Evolutionary conservation across 1,140 invertebrate species (phyloP).

Genomic region (Tetramorium simillimum): DNA sequence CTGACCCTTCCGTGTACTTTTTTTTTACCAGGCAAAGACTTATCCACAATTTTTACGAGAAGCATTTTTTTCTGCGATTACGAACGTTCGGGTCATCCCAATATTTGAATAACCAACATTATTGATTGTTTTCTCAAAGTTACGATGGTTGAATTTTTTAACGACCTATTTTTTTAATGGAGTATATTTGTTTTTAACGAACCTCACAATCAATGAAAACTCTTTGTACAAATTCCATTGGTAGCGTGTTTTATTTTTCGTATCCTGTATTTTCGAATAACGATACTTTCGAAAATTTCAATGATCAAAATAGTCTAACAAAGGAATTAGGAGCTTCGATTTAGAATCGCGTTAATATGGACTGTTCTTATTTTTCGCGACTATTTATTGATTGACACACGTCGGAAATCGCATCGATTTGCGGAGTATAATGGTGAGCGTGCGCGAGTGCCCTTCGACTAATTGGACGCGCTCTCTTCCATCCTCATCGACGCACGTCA

Average conservation of each 20-base stretch:
- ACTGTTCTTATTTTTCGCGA: not conserved
- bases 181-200: constrained; percentile 14
- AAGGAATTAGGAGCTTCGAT: not conserved
- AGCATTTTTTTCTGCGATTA: constrained; percentile 4
- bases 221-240: not conserved
- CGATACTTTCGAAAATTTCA: not conserved
- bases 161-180: not conserved
- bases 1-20: not conserved
- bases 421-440: constrained; percentile 39
- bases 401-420: constrained; percentile 44
- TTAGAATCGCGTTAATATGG: not conserved
- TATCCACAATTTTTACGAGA: not conserved
- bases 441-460: constrained; percentile 49
- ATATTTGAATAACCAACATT: not conserved
- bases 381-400: constrained; percentile 30
- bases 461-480: constrained; percentile 62
- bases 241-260: not conserved
- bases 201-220: not conserved
- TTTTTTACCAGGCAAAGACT: not conserved
- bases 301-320: not conserved
- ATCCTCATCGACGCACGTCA: constrained; percentile 64
- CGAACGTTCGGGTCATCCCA: not conserved
- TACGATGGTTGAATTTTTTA: not conserved
- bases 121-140: not conserved
- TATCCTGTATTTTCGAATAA: not conserved